A percentile compares a stretch with the other conserved stretches of the same genome.
These are phyloP conservation scores for Apotomis capreana DNA, from an alignment of 2,888 invertebrate species.

Conservation along the genomic window DNA sequence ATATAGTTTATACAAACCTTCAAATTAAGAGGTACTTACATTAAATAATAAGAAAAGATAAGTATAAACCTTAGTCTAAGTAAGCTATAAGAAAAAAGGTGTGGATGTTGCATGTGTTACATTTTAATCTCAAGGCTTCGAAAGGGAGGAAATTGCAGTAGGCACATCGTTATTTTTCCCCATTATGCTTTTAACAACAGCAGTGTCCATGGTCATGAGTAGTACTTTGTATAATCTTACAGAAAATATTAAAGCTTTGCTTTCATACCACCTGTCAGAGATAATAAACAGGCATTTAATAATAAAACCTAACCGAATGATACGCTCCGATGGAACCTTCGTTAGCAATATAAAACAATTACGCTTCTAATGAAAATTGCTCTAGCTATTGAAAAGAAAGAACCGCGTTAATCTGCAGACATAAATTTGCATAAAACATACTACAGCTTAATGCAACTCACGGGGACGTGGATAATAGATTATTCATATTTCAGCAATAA, in stretches of 20 bases:
- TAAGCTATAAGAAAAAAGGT: too few relatives aligned
- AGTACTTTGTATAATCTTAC: not conserved
- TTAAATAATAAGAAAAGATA: too few relatives aligned
- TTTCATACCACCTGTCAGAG: constrained; percentile 15
- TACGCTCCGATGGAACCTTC: constrained; percentile 38
- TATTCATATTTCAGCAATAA: constrained; percentile 16
- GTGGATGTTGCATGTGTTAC: too few relatives aligned
- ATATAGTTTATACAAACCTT: too few relatives aligned
- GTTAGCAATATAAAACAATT: constrained; percentile 38
- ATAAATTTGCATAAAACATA: constrained; percentile 35
- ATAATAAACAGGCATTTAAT: constrained; percentile 18
- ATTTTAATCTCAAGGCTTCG: too few relatives aligned
- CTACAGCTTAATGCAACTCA: constrained; percentile 14
- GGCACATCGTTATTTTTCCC: too few relatives aligned
- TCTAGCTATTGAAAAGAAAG: constrained; percentile 18
- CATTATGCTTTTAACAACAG: too few relatives aligned
- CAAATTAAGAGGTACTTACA: too few relatives aligned
- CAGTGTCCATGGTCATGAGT: not conserved
- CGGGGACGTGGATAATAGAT: constrained; percentile 4
- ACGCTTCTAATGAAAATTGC: constrained; percentile 38
- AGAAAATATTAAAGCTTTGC: not conserved
- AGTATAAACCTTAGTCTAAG: too few relatives aligned
- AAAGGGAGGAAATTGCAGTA: too few relatives aligned
- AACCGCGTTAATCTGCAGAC: constrained; percentile 41
- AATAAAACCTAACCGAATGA: constrained; percentile 38